Base-by-base conservation (phyloP, 2,113 vertebrate genomes). In the Phalacrocorax aristotelis region DNA sequence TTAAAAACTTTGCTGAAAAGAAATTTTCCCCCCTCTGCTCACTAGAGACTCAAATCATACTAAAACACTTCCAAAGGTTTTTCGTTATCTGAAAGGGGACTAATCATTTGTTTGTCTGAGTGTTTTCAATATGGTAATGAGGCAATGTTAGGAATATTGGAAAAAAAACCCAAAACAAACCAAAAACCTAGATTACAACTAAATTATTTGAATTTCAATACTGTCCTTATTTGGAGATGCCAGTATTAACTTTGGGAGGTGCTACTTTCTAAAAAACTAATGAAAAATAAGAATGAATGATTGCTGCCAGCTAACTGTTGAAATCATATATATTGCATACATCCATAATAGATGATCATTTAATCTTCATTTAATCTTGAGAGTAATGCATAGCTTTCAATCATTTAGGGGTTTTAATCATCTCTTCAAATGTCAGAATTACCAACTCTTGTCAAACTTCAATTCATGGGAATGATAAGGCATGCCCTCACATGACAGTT, bases 281-380 rank as follows among this genome's bases (percentile, higher is more conserved):
- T 66, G 78, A 65, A 89, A 89, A 91, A 51, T 11, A 21, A 69
- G 84, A 91, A 69, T 76, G 91, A 93, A 64, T 83, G 70, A 93
- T 80, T 85, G 58, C 87, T 96, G 75, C 36, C 82, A 96, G 85
- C 16, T 85, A 85, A 84, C 87, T 79, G 34, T 68, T 89, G 84
- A 90, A 93, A 80, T 83, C 27, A 60, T 83, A 69, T 93, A 58
- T 83, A 96, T 81, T 72, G 54, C 84, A 83, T 66, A 42, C 8
- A 17, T 85, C 40, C 30, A 61, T 94, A 95, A 91, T 46, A 87
- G 49, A 88, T 62, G 82, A 96, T 79, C 26, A 71, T 78, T 89
- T 91, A 81, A 94, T 96, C 95, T 92, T 91, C 80, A 76, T 85
- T 93, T 94, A 87, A 60, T 95, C 90, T 90, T 76, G 65, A 94